Evolutionary conservation across 2,888 invertebrate species (phyloP).

Genomic region (Willowsia nigromaculata): DNA sequence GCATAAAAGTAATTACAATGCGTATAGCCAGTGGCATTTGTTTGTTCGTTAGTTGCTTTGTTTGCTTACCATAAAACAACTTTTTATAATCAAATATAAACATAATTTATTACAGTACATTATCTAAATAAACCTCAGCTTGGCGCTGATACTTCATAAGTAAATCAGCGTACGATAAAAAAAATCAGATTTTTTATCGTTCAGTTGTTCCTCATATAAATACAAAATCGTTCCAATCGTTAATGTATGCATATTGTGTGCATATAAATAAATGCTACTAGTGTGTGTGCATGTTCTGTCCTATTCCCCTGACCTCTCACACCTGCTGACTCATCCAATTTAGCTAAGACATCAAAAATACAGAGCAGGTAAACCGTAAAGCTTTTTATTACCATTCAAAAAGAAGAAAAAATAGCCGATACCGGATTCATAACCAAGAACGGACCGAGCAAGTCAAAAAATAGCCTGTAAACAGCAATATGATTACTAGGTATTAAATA

Average conservation of each 20-base stretch:
- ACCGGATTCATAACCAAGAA: no score
- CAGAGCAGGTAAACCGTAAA: neutral
- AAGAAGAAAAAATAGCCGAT: neutral
- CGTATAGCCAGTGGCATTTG: neutral
- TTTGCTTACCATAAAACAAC: conserved; percentile 11
- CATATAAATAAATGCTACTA: neutral
- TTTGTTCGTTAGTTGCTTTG: conserved; percentile 10
- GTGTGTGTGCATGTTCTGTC: neutral
- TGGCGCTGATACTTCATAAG: neutral
- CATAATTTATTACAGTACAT: neutral
- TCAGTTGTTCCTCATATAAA: neutral
- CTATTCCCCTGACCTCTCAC: neutral
- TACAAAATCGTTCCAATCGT: neutral
- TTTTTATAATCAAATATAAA: conserved; percentile 1
- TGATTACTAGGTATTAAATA: no score
- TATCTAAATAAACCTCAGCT: neutral
- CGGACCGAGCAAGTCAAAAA: no score
- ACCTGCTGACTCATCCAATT: conserved; percentile 7
- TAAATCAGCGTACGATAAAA: neutral
- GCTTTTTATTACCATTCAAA: neutral
- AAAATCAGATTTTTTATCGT: neutral
- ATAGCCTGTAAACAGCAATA: no score
- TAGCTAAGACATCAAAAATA: neutral
- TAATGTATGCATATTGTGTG: no score
- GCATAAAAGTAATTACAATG: conserved; percentile 18